Conservation (phyloP, 2,797 vertebrate species). For the Saxicola maurus region DNA sequence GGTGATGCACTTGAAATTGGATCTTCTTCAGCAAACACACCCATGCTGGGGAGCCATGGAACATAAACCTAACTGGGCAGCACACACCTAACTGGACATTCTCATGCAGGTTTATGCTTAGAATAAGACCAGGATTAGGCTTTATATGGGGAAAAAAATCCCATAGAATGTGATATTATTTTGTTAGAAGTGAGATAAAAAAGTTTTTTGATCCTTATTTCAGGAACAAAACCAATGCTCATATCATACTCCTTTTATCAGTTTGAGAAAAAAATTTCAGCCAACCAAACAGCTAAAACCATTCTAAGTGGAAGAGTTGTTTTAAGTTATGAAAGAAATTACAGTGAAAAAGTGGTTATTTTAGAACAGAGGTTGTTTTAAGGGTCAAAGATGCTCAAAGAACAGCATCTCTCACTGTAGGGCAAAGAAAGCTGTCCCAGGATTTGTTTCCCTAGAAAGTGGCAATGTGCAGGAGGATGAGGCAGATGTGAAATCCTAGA, state of each 20-base stretch:
- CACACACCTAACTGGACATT: background rate
- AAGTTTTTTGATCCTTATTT: background rate
- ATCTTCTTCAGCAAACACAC: background rate
- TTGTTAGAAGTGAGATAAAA: background rate
- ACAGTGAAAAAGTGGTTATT: background rate
- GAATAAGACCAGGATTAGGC: background rate
- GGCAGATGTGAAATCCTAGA: conserved; percentile 22
- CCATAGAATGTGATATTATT: background rate
- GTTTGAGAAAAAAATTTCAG: background rate
- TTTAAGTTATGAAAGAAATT: background rate
- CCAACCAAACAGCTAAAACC: background rate
- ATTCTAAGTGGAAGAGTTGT: background rate
- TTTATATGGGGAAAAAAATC: background rate
- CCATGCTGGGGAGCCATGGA: background rate
- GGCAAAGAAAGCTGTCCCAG: background rate
- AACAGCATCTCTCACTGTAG: background rate
- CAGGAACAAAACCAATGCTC: background rate
- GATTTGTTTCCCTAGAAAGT: background rate
- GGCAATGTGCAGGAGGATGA: background rate
- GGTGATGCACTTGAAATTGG: background rate
- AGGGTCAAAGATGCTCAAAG: background rate
- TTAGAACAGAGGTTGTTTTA: background rate
- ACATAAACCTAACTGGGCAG: no score
- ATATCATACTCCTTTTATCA: background rate
- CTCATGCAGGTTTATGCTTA: background rate